phyloP scores from a whole-genome alignment of 1,140 invertebrate genomes.

The Charaxes varanes region DNA sequence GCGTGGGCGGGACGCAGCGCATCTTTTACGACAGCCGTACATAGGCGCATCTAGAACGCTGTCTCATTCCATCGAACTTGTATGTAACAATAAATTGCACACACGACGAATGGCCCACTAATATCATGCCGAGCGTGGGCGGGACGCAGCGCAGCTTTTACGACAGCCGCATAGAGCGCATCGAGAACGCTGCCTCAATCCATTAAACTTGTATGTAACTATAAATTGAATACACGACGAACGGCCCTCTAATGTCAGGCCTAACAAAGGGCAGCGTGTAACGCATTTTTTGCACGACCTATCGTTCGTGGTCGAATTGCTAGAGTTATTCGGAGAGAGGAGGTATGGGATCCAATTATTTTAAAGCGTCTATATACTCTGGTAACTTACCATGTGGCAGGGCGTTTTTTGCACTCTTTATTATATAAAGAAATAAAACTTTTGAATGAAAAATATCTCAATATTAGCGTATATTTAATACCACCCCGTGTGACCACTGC shows the following conservation, averaged over 20 bases:
- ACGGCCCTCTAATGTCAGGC: constrained; percentile 32
- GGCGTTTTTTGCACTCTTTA: too few species aligned
- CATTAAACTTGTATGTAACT: too few species aligned
- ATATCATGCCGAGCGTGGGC: constrained; percentile 30
- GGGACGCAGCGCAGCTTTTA: constrained; percentile 23
- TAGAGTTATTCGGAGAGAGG: too few species aligned
- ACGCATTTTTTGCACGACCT: constrained; percentile 26
- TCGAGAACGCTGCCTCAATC: constrained; percentile 29
- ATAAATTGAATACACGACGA: constrained; percentile 8
- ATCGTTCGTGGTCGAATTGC: too few species aligned
- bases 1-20: constrained; percentile 23
- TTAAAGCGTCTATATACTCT: too few species aligned
- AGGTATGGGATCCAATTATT: too few species aligned
- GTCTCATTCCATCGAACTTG: constrained; percentile 25
- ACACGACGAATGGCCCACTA: constrained; percentile 15
- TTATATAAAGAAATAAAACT: too few species aligned
- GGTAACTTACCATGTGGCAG: too few species aligned
- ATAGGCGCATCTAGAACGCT: constrained; percentile 17
- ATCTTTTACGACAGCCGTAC: constrained; percentile 31
- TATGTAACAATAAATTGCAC: neutral
- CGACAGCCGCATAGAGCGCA: constrained; percentile 21
- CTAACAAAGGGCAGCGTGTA: constrained; percentile 23
- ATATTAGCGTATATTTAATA: constrained; percentile 9
- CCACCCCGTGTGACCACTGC: constrained; percentile 17
- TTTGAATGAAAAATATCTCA: too few species aligned